Base-by-base conservation (phyloP, 2,113 vertebrate genomes). In the Calcarius ornatus region DNA sequence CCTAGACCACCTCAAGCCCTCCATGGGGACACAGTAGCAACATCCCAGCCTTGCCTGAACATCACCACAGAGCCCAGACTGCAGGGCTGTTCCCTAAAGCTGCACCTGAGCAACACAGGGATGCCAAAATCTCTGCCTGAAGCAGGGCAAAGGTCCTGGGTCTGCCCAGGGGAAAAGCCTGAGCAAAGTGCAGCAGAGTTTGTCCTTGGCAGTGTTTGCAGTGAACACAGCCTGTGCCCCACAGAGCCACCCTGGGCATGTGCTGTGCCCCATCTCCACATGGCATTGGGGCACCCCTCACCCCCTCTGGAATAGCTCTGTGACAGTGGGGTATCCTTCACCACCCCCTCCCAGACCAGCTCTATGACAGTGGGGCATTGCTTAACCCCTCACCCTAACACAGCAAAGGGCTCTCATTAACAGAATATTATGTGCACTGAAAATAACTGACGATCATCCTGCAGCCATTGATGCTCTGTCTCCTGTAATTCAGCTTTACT, bases 241-340 rank as follows among this genome's bases (percentile, higher is more conserved):
- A 5, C 1, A 51, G 38, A 76, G 53, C 33, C 56, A 33, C 16
- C 9, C 77, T 1, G 1, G 63, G n/a, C 3, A 0, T 2, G 20
- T 2, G 4, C 70, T 54, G 53, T 0, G 0, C 57, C 61, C 47
- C 10, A 50, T 6, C 47, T 21, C n/a, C 7, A 1, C 0, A 2
- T 54, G 38, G 51, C 50, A 16, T 2, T 24, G 6, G 2, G 37
- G 51, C 64, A 56, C 51, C 12, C 1, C 73, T 63, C 35, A 37
- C 12, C 7, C 4, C 8, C 75, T 24, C 40, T 54, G 65, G 56
- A 54, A 72, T 0, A 12, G 64, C 56, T 56, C 47, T 61, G 1
- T 7, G 51, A n/a, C 66, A 38, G 11, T 23, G 12, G 60, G n/a
- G 19, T 3, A 51, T n/a, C 43, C 40, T 2, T 13, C 57, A n/a